Conservation (phyloP, 2,113 vertebrate genomes). For the Eclectus roratus region DNA sequence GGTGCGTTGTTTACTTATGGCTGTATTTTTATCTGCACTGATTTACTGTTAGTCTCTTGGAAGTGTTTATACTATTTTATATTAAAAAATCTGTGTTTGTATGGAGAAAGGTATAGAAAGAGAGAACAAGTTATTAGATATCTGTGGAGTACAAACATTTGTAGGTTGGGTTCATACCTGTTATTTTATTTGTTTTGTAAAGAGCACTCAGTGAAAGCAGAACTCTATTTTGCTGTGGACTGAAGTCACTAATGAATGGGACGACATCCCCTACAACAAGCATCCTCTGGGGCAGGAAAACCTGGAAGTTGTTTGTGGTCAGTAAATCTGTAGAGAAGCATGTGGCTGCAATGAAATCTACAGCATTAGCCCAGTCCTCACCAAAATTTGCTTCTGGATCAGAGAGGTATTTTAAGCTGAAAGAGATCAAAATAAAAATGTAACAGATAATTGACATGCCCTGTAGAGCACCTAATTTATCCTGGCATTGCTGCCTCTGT, state of each 20-base stretch:
- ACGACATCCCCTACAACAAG: constrained; percentile 39
- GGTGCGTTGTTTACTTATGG: neutral
- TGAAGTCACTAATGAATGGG: constrained; percentile 65
- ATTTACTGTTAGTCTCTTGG: neutral
- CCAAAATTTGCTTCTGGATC: constrained; percentile 65
- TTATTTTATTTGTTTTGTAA: neutral
- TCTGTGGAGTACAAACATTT: neutral
- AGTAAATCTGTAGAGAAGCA: constrained; percentile 49
- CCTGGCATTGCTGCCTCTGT: neutral
- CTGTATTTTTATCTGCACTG: neutral
- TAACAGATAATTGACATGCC: neutral
- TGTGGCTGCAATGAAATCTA: constrained; percentile 66
- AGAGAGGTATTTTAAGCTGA: constrained; percentile 63
- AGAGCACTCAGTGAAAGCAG: constrained; percentile 35
- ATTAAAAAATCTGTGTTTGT: neutral
- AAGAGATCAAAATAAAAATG: neutral
- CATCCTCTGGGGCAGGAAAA: constrained; percentile 61
- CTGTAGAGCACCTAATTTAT: neutral
- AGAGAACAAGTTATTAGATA: neutral
- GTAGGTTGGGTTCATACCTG: constrained; percentile 41
- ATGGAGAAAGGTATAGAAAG: neutral
- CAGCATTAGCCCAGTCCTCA: constrained; percentile 43
- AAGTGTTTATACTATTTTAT: neutral
- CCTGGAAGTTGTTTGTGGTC: constrained; percentile 34
- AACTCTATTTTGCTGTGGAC: constrained; percentile 54